These are phyloP conservation scores for Drosophila picticornis DNA, from an alignment of 2,888 invertebrate species.

Conservation along the genomic window DNA sequence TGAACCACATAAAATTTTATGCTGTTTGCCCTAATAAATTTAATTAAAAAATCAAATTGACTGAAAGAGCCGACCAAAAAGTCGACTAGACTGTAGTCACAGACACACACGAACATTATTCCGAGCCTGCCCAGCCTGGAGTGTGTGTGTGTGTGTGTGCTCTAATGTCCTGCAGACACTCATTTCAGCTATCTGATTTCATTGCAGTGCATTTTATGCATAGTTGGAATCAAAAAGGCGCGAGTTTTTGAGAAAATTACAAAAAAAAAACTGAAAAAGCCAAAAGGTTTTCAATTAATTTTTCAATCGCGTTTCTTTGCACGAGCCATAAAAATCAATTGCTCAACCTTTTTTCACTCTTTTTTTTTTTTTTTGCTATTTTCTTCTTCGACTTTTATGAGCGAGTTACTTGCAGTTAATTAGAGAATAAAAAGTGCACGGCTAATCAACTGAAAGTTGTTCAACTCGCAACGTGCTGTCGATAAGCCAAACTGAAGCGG, in stretches of 20 bases:
- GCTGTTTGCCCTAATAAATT: constrained; percentile 75
- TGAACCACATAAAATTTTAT: constrained; percentile 72
- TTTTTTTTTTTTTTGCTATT: constrained; percentile 23
- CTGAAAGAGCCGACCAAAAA: constrained; percentile 35
- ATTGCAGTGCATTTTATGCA: constrained; percentile 41
- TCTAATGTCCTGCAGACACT: constrained; percentile 42
- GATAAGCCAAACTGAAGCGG: constrained; percentile 49
- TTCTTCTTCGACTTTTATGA: constrained; percentile 57
- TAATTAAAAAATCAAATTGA: constrained; percentile 74
- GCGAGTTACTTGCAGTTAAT: constrained; percentile 70
- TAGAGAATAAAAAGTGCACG: constrained; percentile 57
- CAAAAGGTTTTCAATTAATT: constrained; percentile 68
- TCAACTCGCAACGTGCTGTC: constrained; percentile 57
- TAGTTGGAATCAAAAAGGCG: constrained; percentile 4
- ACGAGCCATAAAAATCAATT: constrained; percentile 63
- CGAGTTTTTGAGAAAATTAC: no score
- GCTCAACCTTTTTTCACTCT: constrained; percentile 28
- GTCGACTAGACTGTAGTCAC: constrained; percentile 2
- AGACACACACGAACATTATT: neutral
- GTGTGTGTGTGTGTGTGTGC: constrained; percentile 24
- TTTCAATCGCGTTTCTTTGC: constrained; percentile 43
- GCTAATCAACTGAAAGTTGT: constrained; percentile 75
- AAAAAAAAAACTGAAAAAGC: neutral
- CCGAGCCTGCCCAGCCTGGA: constrained; percentile 13
- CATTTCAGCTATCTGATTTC: constrained; percentile 37